phyloP scores from a whole-genome alignment of 2,113 vertebrate species.

The Sciurus niger region DNA sequence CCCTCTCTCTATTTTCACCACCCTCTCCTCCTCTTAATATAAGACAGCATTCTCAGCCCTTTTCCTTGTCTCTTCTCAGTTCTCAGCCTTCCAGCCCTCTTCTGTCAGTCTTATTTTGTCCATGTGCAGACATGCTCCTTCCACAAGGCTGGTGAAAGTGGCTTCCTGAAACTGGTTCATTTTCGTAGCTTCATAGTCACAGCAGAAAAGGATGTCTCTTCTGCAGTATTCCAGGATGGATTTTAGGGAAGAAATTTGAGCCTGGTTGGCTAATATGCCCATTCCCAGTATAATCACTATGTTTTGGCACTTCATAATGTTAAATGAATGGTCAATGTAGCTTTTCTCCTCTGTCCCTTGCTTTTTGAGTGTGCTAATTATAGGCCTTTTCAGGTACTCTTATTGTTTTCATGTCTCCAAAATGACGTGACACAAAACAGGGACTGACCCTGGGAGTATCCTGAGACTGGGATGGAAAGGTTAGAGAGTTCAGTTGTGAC shows the following conservation, averaged over 20 bases:
- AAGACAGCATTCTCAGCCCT: not conserved
- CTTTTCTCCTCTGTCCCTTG: not conserved
- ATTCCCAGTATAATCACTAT: not conserved
- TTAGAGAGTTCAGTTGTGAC: not conserved
- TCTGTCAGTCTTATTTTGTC: not conserved
- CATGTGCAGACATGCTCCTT: not conserved
- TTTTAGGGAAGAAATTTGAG: not conserved
- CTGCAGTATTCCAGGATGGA: not conserved
- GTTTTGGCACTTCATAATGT: not conserved
- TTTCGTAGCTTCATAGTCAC: not conserved
- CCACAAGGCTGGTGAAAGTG: not conserved
- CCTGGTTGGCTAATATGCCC: not conserved
- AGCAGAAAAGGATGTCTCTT: not conserved
- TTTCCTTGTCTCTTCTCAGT: not conserved
- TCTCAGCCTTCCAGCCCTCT: not conserved
- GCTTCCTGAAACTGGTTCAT: not conserved
- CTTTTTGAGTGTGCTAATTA: not conserved
- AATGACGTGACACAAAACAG: not conserved
- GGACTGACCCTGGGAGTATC: not conserved
- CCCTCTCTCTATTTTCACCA: not conserved
- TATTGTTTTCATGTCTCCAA: conserved; percentile 40
- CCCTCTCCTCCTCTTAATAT: not conserved
- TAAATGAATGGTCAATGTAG: not conserved
- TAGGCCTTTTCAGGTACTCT: not conserved
- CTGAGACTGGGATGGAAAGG: not conserved